Conservation (phyloP, 2,113 vertebrate genomes). For the Taxidea taxus region DNA sequence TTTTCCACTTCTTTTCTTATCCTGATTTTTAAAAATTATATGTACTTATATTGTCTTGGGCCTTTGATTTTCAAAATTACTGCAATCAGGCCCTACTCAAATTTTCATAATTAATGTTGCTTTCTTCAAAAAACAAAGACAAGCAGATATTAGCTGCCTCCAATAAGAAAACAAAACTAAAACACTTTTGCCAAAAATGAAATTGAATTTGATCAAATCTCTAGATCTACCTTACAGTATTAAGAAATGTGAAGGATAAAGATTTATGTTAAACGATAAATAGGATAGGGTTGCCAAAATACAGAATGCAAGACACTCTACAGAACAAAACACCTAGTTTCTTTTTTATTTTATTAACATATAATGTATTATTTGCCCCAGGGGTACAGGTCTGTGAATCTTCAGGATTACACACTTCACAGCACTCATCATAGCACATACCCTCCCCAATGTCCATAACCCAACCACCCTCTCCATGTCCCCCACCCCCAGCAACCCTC, state of each 20-base stretch:
- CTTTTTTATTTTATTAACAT: background rate
- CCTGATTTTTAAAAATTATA: background rate
- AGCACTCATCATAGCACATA: too few relatives aligned
- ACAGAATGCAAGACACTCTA: background rate
- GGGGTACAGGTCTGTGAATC: too few relatives aligned
- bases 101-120: background rate
- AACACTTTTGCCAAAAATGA: background rate
- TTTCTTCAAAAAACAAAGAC: background rate
- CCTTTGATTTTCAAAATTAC: constrained; percentile 20
- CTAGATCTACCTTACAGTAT: background rate
- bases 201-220: background rate
- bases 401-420: too few relatives aligned
- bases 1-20: background rate
- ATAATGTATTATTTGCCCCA: too few relatives aligned
- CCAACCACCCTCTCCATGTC: too few relatives aligned
- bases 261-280: background rate
- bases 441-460: too few relatives aligned
- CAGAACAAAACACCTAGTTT: background rate
- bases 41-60: background rate
- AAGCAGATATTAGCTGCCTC: background rate
- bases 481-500: too few relatives aligned
- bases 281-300: background rate
- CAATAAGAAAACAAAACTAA: background rate
- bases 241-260: background rate
- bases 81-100: background rate